Conservation (phyloP, 1,140 invertebrate genomes). For the Brachionus sp. region DNA sequence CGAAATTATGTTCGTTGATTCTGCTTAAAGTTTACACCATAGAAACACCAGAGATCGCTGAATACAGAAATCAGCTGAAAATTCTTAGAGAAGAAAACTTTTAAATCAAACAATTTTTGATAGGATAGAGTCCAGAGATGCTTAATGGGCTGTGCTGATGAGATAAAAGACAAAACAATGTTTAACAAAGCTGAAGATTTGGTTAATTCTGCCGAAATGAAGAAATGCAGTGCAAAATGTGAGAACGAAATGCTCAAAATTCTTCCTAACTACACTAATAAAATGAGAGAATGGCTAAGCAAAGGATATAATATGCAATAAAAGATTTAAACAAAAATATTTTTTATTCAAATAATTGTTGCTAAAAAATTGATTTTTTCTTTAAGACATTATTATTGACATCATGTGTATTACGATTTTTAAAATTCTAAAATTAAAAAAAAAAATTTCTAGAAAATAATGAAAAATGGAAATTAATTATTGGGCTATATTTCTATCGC, state of each 20-base stretch:
- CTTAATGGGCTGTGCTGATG: slow-evolving; percentile 82
- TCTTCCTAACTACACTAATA: slow-evolving; percentile 71
- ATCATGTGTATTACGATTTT: neutral
- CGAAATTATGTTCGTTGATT: slow-evolving; percentile 4
- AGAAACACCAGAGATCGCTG: neutral
- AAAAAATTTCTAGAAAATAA: slow-evolving; percentile 10
- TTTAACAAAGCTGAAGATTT: slow-evolving; percentile 64
- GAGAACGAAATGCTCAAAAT: slow-evolving; percentile 75
- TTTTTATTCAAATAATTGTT: neutral
- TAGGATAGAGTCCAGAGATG: slow-evolving; percentile 77
- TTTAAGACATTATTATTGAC: neutral
- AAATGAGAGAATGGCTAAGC: slow-evolving; percentile 65
- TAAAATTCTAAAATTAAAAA: neutral
- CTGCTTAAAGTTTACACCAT: neutral
- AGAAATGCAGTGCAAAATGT: slow-evolving; percentile 79
- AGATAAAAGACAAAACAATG: slow-evolving; percentile 72
- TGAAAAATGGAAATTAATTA: slow-evolving; percentile 35
- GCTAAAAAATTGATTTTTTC: no score
- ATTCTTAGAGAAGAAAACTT: slow-evolving; percentile 45
- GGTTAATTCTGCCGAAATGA: slow-evolving; percentile 72
- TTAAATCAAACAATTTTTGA: slow-evolving; percentile 59
- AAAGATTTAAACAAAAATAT: neutral
- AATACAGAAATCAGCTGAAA: neutral
- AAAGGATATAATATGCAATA: slow-evolving; percentile 44
- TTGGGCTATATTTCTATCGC: neutral